Base-by-base conservation (phyloP, 2,113 vertebrate genomes). In the Jacana jacana region DNA sequence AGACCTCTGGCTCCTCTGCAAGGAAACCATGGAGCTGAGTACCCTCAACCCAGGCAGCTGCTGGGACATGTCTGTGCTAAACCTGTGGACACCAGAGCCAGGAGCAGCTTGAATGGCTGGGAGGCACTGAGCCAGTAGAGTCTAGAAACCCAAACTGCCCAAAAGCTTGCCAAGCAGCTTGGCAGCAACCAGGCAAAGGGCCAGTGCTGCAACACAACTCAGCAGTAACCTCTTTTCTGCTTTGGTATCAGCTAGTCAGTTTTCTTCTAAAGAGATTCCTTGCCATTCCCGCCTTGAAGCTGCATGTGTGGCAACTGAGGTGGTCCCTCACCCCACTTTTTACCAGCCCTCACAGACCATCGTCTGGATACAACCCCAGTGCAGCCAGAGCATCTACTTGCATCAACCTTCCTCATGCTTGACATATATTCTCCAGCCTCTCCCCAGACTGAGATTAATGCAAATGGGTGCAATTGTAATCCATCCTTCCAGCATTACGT, bases 11-110 rank as follows among this genome's bases (percentile, higher is more conserved):
- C 70, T 87, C 51, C 66, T 82, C 88, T 8, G 3, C 52, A 61
- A 79, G 66, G 69, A 94, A 95, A 88, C 90, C 75, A 82, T 61
- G 90, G 92, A 95, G 81, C 66, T 72, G 66, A 48, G 44, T 28
- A 82, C 63, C 81, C 44, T 91, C 65, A 66, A 46, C 18, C 39
- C 61, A 81, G 63, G 90, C 75, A 91, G 88, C 35, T 72, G 39
- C 73, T 89, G 65, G 73, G 88, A 64, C 78, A 82, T 2, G 6
- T 55, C 82, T 75, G 5, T 10, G 78, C 70, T 48, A 71, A 96
- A 91, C 90, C 88, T 94, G 78, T 17, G 27, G 81, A 14, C 35
- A 13, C 25, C 0, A 0, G 73, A 87, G 81, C 65, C 78, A 75
- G 46, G 49, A 95, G 25, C 54, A 75, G 78, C 18, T 31, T 80